Percentiles rank a stretch among this genome's conserved stretches.
phyloP scores from a whole-genome alignment of 1,140 invertebrate genomes.

The Microvelia longipes region DNA sequence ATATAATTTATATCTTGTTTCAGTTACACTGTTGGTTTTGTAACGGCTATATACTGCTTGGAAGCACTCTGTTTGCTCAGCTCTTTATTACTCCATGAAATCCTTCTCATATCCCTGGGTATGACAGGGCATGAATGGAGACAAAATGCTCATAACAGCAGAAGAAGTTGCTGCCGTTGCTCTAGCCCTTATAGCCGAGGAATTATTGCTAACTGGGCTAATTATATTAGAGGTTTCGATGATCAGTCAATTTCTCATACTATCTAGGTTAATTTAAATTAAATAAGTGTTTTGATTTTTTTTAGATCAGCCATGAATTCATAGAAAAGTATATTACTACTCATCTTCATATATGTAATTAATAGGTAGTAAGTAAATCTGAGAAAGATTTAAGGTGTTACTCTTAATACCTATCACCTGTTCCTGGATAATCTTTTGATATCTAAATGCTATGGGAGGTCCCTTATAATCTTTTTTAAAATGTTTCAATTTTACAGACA shows the following conservation, averaged over 20 bases:
- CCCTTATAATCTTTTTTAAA: no score
- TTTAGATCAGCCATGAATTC: no score
- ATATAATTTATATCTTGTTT: neutral
- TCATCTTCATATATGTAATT: no score
- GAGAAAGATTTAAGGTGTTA: no score
- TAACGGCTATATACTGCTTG: constrained; percentile 24
- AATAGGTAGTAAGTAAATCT: no score
- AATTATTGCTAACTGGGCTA: constrained; percentile 19
- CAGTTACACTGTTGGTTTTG: constrained; percentile 27
- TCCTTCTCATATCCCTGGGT: constrained; percentile 24
- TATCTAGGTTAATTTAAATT: no score
- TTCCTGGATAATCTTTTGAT: no score
- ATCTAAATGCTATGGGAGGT: no score
- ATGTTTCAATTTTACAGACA: no score
- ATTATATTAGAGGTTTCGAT: constrained; percentile 17
- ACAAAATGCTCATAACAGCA: constrained; percentile 6
- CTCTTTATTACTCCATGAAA: constrained; percentile 19
- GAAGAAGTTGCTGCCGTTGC: constrained; percentile 11
- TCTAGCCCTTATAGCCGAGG: constrained; percentile 21
- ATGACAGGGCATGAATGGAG: constrained; percentile 25
- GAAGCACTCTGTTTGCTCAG: constrained; percentile 18
- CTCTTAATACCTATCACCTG: no score
- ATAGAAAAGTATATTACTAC: no score
- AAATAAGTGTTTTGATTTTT: no score
- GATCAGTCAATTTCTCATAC: neutral